phyloP scores from a whole-genome alignment of 2,888 invertebrate genomes.

The Leucophenga montana region DNA sequence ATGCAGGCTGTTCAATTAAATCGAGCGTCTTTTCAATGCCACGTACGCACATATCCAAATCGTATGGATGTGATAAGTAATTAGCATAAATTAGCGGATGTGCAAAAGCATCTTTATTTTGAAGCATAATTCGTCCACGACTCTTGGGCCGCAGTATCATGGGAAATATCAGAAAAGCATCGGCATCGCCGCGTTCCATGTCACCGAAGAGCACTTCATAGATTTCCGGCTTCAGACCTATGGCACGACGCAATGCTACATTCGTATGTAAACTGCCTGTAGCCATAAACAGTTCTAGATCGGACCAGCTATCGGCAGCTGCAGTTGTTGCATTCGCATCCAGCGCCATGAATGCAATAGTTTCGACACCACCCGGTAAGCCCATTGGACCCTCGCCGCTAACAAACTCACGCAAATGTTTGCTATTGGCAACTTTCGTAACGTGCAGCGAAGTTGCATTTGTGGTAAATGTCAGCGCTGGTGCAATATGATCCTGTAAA shows the following conservation, averaged over 20 bases:
- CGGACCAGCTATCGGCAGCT: conserved; percentile 74
- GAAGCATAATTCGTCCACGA: conserved; percentile 78
- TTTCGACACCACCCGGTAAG: conserved; percentile 77
- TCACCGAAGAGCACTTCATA: conserved; percentile 72
- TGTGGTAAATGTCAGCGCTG: conserved; percentile 79
- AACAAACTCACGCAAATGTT: conserved; percentile 48
- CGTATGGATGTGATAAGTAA: conserved; percentile 78
- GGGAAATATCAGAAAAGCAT: conserved; percentile 77
- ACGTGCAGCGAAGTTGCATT: conserved; percentile 68
- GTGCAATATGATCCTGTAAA: conserved; percentile 79
- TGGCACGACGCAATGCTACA: conserved; percentile 61
- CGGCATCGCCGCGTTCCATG: conserved; percentile 50
- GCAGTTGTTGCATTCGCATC: conserved; percentile 71
- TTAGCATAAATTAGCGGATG: conserved; percentile 81
- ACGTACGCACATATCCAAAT: conserved; percentile 77
- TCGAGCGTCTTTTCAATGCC: conserved; percentile 76
- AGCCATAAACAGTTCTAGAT: conserved; percentile 80
- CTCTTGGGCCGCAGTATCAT: conserved; percentile 80
- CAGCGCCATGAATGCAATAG: conserved; percentile 78
- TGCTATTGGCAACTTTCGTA: conserved; percentile 44
- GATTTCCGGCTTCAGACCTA: conserved; percentile 72
- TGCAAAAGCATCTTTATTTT: conserved; percentile 77
- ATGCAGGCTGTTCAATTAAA: conserved; percentile 74
- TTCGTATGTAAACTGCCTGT: conserved; percentile 73
- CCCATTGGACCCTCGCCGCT: conserved; percentile 71